Percentiles rank a stretch among this genome's conserved stretches.
phyloP scores from a whole-genome alignment of 2,113 vertebrate genomes.

The Microcebus tavaratra region DNA sequence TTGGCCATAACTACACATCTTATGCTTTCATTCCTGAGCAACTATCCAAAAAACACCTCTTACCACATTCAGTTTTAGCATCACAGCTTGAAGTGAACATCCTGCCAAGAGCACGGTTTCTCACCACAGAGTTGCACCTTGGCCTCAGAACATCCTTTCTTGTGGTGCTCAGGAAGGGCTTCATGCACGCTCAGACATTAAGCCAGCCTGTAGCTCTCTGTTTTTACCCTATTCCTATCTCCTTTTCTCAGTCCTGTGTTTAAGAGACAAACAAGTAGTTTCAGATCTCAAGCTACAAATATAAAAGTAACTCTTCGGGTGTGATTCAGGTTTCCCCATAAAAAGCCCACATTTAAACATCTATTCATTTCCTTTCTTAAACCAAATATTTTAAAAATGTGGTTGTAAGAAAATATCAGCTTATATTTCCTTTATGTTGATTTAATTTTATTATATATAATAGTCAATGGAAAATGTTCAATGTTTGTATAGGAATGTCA shows the following conservation, averaged over 20 bases:
- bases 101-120: neutral
- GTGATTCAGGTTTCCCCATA: neutral
- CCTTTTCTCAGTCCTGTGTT: neutral
- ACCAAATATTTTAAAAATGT: neutral
- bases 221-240: neutral
- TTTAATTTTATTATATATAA: neutral
- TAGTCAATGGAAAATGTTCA: neutral
- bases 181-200: neutral
- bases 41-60: neutral
- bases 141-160: neutral
- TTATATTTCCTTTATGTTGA: neutral
- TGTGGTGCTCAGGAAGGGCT: neutral
- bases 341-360: neutral
- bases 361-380: neutral
- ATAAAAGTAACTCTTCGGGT: neutral
- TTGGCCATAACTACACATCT: neutral
- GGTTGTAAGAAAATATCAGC: neutral
- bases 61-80: neutral
- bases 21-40: slow-evolving; percentile 11
- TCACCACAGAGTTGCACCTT: neutral
- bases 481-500: neutral
- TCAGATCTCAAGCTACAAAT: neutral
- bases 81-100: neutral
- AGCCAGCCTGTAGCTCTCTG: neutral
- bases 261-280: neutral